Conservation (phyloP, 2,888 invertebrate species). For the Aphrophora alni region DNA sequence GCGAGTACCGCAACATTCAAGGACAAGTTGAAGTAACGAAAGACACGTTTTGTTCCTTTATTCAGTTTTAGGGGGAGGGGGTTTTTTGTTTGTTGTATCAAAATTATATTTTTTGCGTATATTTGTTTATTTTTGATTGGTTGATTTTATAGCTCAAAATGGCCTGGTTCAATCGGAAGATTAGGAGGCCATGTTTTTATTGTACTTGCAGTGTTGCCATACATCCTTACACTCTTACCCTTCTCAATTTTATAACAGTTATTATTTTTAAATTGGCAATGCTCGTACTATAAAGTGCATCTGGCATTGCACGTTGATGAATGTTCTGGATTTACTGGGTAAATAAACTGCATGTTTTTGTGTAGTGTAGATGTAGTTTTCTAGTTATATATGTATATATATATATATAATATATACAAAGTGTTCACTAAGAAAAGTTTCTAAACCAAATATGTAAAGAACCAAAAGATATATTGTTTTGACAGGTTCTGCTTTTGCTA, state of each 20-base stretch:
- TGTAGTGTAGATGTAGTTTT: background rate
- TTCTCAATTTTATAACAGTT: conserved; percentile 20
- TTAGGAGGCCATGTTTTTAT: conserved; percentile 36
- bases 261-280: background rate
- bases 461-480: too few species aligned
- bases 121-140: conserved; percentile 29
- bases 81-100: conserved; percentile 25
- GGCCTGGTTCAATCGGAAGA: background rate
- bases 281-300: background rate
- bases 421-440: too few species aligned
- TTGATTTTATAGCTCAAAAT: background rate
- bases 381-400: conserved; percentile 10
- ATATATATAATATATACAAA: too few species aligned
- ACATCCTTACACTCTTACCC: conserved; percentile 35
- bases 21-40: conserved; percentile 51
- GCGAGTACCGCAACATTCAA: conserved; percentile 46
- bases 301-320: background rate
- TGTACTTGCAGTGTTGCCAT: conserved; percentile 51
- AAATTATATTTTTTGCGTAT: conserved; percentile 37
- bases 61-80: too few species aligned
- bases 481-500: too few species aligned
- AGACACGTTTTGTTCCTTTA: conserved; percentile 10
- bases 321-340: background rate
- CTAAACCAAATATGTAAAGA: too few species aligned
- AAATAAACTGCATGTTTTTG: background rate